Base-by-base conservation (phyloP, 2,797 vertebrate species). In the Pogonophryne albipinna region DNA sequence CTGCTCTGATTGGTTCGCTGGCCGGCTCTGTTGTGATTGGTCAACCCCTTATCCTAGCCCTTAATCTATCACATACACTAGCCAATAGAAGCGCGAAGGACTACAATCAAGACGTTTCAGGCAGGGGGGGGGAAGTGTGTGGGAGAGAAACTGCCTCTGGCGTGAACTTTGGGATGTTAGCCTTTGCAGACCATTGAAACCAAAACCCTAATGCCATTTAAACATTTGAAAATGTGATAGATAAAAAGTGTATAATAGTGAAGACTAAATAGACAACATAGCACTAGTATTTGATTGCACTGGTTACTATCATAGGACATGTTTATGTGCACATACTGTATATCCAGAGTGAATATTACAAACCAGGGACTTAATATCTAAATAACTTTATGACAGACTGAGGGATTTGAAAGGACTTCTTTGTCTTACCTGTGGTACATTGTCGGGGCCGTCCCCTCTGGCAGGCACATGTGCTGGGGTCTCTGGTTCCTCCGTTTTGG, bases 391-490 rank as follows among this genome's bases (percentile, higher is more conserved):
- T 19, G 10, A 49, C 17, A n/a, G 10, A 10, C 11, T 12, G 11
- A 38, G 2, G 41, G 3, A 58, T 52, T 34, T 68, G 49, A 31
- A 53, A 4, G 13, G 6, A 20, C 23, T 23, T 2, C 11, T 42
- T 41, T 6, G 9, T 63, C 72, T 80, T 66, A 93, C 92, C 91
- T 72, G n/a, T 31, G 87, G 88, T 13, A 27, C 17, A 52, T 80
- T 75, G 12, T 10, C 15, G 0, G 86, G 75, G 2, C 86, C 85
- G 1, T 93, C 91, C 0, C 91, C 90, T 82, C 90, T 89, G 50
- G 83, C 14, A 4, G 91, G 87, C 14, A 23, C 4, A 0, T 87
- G 83, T 13, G 56, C 72, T 44, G 65, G 71, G 4, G 89, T 90
- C 56, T 71, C 51, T 17, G 45, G 7, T 11, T 73, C 56, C 1